A percentile compares a stretch with the other conserved stretches of the same genome.
Conservation (phyloP, 2,888 invertebrate species). For the Acleris cristana region DNA sequence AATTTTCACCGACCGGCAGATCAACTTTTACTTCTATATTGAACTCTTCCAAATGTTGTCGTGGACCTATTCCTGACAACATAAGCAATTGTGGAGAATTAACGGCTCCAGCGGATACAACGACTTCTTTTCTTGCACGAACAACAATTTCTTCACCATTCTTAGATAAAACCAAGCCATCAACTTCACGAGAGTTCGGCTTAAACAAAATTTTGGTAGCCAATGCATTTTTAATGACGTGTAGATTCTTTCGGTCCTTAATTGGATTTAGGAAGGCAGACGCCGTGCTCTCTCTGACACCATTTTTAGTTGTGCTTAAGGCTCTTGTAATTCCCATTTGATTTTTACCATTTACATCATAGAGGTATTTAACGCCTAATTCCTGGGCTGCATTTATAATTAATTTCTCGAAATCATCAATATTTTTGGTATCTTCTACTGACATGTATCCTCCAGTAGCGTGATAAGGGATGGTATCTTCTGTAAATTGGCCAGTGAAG, state of each 20-base stretch:
- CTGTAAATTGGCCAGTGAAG: constrained; percentile 44
- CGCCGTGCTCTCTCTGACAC: constrained; percentile 77
- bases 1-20: constrained; percentile 77
- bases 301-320: constrained; percentile 72
- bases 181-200: constrained; percentile 66
- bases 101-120: constrained; percentile 77
- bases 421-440: constrained; percentile 54
- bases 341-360: constrained; percentile 68
- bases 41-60: constrained; percentile 61
- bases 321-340: constrained; percentile 78
- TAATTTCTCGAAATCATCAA: constrained; percentile 52
- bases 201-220: constrained; percentile 82
- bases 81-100: constrained; percentile 81
- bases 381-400: constrained; percentile 68
- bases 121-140: constrained; percentile 73
- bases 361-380: constrained; percentile 64
- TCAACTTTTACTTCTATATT: constrained; percentile 69
- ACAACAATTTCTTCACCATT: constrained; percentile 61
- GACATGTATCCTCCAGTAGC: constrained; percentile 66
- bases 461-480: constrained; percentile 57
- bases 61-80: constrained; percentile 81
- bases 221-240: constrained; percentile 76
- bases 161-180: constrained; percentile 67
- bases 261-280: constrained; percentile 76
- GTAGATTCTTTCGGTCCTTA: constrained; percentile 67